phyloP scores from a whole-genome alignment of 2,888 invertebrate species.

The Hecatera dysodea region DNA sequence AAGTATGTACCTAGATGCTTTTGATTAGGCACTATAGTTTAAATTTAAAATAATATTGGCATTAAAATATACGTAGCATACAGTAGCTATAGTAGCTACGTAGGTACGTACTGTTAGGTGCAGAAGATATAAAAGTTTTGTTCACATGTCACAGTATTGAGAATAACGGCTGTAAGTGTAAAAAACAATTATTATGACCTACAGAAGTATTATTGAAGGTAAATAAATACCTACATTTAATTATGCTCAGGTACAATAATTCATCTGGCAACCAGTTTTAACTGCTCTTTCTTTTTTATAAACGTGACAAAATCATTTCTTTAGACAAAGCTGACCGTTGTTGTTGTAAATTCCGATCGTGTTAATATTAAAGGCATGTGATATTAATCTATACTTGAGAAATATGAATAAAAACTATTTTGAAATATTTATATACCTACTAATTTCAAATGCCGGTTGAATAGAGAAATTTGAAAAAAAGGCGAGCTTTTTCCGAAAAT shows the following conservation, averaged over 20 bases:
- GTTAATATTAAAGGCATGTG: background rate
- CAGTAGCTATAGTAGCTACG: background rate
- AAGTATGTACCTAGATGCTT: too few species aligned
- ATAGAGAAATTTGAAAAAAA: too few species aligned
- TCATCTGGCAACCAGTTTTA: background rate
- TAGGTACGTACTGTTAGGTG: background rate
- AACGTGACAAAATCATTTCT: background rate
- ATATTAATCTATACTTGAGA: too few species aligned
- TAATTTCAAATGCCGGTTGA: background rate
- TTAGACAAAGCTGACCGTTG: background rate
- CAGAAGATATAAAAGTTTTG: background rate
- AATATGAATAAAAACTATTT: background rate
- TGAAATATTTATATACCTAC: too few species aligned
- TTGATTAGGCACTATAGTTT: background rate
- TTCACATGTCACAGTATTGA: background rate
- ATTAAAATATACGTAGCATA: background rate
- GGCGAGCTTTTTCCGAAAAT: background rate
- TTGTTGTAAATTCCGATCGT: conserved; percentile 7
- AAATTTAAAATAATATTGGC: background rate
- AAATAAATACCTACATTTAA: background rate
- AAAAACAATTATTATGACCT: too few species aligned
- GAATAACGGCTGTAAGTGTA: too few species aligned
- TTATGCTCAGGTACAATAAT: background rate
- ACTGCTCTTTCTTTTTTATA: background rate
- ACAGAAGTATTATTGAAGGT: background rate